These are phyloP conservation scores for Tanypteryx hageni DNA, from an alignment of 2,888 invertebrate genomes.

Conservation along the genomic window DNA sequence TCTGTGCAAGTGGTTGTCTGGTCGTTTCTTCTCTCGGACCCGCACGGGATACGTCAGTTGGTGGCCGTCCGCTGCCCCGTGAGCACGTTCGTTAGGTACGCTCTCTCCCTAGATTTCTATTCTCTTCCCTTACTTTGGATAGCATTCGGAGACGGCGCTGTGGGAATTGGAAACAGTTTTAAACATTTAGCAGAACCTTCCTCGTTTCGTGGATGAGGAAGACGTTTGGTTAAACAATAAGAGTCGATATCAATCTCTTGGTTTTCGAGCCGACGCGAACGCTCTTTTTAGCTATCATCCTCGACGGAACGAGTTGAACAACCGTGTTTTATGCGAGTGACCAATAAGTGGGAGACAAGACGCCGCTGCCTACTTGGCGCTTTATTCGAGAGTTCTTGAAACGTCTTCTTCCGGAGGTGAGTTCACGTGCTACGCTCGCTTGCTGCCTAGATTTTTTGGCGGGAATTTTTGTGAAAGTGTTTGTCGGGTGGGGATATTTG, in stretches of 20 bases:
- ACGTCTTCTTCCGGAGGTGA: neutral
- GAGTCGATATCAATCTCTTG: neutral
- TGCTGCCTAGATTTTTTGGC: neutral
- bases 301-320: neutral
- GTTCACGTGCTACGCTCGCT: neutral
- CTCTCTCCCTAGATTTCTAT: neutral
- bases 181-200: neutral
- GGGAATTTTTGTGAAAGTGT: neutral
- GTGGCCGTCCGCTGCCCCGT: conserved; percentile 56
- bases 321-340: conserved; percentile 18
- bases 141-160: neutral
- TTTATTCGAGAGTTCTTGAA: neutral
- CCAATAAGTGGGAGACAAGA: conserved; percentile 21
- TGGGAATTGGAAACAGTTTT: neutral
- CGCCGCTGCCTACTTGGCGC: neutral
- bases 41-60: conserved; percentile 54
- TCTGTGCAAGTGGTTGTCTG: conserved; percentile 51
- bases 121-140: neutral
- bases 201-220: neutral
- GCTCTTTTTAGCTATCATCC: neutral
- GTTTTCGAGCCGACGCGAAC: neutral
- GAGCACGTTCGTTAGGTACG: neutral
- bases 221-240: neutral
- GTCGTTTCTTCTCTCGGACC: conserved; percentile 59
- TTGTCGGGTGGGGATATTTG: neutral